Conservation (phyloP, 2,797 vertebrate genomes). For the Pampus argenteus region DNA sequence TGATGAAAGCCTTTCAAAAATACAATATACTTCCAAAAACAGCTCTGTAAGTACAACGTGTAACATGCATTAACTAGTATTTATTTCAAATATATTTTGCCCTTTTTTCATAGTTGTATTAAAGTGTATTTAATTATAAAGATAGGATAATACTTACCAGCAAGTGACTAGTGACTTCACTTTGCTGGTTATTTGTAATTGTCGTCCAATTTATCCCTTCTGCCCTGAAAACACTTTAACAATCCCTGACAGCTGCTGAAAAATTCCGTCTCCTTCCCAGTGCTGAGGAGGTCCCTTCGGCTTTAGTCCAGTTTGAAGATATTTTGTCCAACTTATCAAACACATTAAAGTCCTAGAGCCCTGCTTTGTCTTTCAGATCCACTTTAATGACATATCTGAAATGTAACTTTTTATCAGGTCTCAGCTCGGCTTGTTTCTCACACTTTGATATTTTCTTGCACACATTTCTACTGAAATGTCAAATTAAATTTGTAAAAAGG, state of each 20-base stretch:
- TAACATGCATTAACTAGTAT: not conserved
- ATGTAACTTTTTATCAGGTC: constrained; percentile 1
- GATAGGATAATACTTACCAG: constrained; percentile 9
- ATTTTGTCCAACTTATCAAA: constrained; percentile 23
- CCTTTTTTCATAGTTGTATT: constrained; percentile 14
- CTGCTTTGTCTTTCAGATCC: constrained; percentile 12
- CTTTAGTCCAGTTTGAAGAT: constrained; percentile 40
- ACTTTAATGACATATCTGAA: constrained; percentile 23
- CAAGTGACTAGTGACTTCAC: constrained; percentile 23
- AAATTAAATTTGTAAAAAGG: constrained; percentile 6
- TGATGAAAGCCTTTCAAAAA: constrained; percentile 34
- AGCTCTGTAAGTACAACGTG: not conserved
- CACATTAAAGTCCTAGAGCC: constrained; percentile 21
- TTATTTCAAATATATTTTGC: not conserved
- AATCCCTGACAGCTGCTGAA: constrained; percentile 51
- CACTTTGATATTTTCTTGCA: too few species aligned
- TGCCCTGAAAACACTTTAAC: constrained; percentile 44
- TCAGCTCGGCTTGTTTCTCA: not conserved
- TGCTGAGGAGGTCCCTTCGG: constrained; percentile 28
- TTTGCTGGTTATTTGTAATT: constrained; percentile 30
- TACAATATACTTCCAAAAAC: constrained; percentile 23
- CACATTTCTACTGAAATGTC: constrained; percentile 3
- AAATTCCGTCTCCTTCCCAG: constrained; percentile 29
- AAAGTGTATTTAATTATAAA: not conserved
- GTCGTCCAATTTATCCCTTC: constrained; percentile 39